Evolutionary conservation across 2,888 invertebrate genomes (phyloP).

Genomic region (Perizoma flavofasciatum): DNA sequence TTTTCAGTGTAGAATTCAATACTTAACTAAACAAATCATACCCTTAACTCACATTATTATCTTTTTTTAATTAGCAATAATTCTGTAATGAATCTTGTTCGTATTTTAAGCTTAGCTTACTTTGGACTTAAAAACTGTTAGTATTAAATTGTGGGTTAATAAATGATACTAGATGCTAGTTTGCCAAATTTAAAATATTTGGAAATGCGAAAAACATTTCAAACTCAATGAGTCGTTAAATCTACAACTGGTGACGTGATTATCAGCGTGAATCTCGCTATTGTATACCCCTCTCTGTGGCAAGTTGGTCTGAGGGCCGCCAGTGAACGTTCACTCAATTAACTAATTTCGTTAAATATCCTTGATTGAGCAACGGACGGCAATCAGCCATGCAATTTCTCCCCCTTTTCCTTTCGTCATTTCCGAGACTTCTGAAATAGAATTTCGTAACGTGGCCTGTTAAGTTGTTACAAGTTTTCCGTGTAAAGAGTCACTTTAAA

Average conservation of each 20-base stretch:
- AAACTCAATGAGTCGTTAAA: constrained; percentile 6
- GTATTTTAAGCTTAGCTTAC: no score
- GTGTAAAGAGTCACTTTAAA: constrained; percentile 33
- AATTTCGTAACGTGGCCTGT: constrained; percentile 57
- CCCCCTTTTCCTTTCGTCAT: constrained; percentile 56
- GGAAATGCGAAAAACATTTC: neutral
- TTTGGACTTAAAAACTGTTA: no score
- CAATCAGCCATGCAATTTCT: constrained; percentile 83
- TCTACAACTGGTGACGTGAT: constrained; percentile 1
- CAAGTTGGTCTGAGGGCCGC: constrained; percentile 49
- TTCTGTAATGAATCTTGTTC: no score
- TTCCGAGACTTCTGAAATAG: constrained; percentile 61
- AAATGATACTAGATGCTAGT: no score
- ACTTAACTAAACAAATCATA: no score
- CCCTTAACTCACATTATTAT: no score
- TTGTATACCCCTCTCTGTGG: constrained; percentile 23
- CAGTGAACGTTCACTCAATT: constrained; percentile 78
- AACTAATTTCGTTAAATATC: constrained; percentile 83
- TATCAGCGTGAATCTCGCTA: constrained; percentile 15
- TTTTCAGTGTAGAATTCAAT: no score
- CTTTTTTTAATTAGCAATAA: no score
- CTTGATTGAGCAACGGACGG: constrained; percentile 82
- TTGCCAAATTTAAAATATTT: no score
- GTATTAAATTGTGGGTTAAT: no score
- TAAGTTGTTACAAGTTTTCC: constrained; percentile 51